Percentiles rank a stretch among this genome's conserved stretches.
phyloP scores from a whole-genome alignment of 2,797 vertebrate species.

The Staurois parvus region DNA sequence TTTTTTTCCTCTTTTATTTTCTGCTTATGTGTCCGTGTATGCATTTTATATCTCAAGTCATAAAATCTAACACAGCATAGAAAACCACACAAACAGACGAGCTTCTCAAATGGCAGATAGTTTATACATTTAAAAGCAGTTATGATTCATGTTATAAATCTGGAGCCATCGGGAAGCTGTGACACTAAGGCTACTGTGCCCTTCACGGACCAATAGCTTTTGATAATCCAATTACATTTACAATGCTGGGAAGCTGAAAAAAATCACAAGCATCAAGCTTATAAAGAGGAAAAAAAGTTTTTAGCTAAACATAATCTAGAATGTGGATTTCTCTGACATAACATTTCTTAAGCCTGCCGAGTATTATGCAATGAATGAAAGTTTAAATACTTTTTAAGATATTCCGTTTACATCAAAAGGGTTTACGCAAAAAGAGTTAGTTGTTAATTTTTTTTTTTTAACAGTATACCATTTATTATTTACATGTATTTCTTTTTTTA shows the following conservation, averaged over 20 bases:
- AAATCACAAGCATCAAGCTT: slow-evolving; percentile 59
- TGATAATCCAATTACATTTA: slow-evolving; percentile 82
- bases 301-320: slow-evolving; percentile 50
- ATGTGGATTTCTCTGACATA: slow-evolving; percentile 33
- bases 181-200: slow-evolving; percentile 76
- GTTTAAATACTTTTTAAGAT: slow-evolving; percentile 29
- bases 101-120: slow-evolving; percentile 51
- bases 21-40: background rate
- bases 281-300: slow-evolving; percentile 56
- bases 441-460: too few relatives aligned
- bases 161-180: slow-evolving; percentile 64
- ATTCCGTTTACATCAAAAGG: background rate
- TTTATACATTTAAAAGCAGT: slow-evolving; percentile 67
- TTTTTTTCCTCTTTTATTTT: background rate
- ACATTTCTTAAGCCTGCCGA: slow-evolving; percentile 32
- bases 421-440: too few relatives aligned
- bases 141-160: slow-evolving; percentile 69
- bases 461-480: background rate
- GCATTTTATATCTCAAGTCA: slow-evolving; percentile 40
- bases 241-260: slow-evolving; percentile 70
- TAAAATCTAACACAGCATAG: background rate
- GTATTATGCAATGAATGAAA: slow-evolving; percentile 28
- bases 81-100: slow-evolving; percentile 18
- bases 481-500: too few relatives aligned
- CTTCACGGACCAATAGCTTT: slow-evolving; percentile 84